A percentile compares a stretch with the other conserved stretches of the same genome.
Evolutionary conservation across 30 jellyfish, hydroid and myxozoan genomes (phyloP).

Genomic region (Aurelia sp.): DNA sequence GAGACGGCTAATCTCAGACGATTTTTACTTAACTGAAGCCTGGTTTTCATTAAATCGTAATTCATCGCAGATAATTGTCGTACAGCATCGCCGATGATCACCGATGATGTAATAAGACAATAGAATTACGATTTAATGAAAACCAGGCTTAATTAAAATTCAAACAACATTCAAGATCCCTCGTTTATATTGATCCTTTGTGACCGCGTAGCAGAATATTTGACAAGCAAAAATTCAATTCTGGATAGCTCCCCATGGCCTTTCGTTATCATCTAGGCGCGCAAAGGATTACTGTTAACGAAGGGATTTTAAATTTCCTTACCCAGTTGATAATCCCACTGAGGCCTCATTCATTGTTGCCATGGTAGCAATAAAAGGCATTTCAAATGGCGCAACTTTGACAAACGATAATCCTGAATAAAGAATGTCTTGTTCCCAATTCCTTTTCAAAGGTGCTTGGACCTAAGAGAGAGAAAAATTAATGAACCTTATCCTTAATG

Average conservation of each 20-base stretch:
- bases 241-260: background rate
- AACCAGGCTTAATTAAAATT: no score
- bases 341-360: constrained; percentile 29
- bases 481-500: no score
- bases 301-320: background rate
- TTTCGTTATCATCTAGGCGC: background rate
- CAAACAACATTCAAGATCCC: no score
- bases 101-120: no score
- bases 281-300: background rate
- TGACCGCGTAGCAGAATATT: no score
- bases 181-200: no score
- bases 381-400: constrained; percentile 68
- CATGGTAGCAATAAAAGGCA: constrained; percentile 57
- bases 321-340: constrained; percentile 35
- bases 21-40: no score
- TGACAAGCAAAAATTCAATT: background rate
- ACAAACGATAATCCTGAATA: constrained; percentile 82
- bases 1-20: no score
- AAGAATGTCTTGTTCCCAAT: constrained; percentile 82
- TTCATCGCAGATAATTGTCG: no score
- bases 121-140: no score
- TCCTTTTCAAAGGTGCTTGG: constrained; percentile 59
- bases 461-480: constrained; percentile 38
- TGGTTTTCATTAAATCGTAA: no score
- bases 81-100: no score